Base-by-base conservation (phyloP, 2,113 vertebrate genomes). In the Megaceryle torquata region DNA sequence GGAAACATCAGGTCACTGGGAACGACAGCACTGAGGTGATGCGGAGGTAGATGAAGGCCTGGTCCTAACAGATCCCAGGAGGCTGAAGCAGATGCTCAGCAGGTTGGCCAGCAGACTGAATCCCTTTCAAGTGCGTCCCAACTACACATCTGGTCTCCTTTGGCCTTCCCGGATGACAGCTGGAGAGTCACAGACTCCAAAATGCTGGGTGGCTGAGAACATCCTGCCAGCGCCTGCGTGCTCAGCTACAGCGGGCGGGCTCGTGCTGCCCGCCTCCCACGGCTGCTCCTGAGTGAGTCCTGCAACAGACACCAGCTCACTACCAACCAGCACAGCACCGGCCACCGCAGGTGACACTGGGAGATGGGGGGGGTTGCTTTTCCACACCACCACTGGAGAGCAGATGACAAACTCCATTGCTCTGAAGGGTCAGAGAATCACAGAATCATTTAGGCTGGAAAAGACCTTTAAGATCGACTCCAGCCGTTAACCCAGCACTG, bases 271-370 rank as follows among this genome's bases (percentile, higher is more conserved):
- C 7, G 5, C 22, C 10, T 9, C 35, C 8, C 2, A 6, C 0
- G 9, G 19, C 74, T 39, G 56, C 61, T 75, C 17, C 2, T 3
- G 22, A 69, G 64, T 31, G 16, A 51, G 44, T 26, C 77, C 89
- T 22, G 39, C 65, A 28, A 5, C 0, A 37, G 24, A 26, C 63
- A 29, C 26, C 5, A 2, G 7, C 46, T n/a, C 68, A 11, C 31
- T 7, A 6, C 41, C 4, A 0, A 13, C 1, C 35, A 41, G 51
- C 67, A 20, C 8, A 28, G 65, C 80, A 41, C 13, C 57, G 3
- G 0, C 37, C 8, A 3, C 15, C 0, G 0, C 57, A 37, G 53
- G 51, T 3, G 33, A 33, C 56, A 7, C 41, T 0, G 9, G 24
- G 59, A 67, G 50, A 37, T 69, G 39, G 18, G 11, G 2, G 31